phyloP scores from a whole-genome alignment of 2,113 vertebrate species.

The Chrysochloris asiatica region DNA sequence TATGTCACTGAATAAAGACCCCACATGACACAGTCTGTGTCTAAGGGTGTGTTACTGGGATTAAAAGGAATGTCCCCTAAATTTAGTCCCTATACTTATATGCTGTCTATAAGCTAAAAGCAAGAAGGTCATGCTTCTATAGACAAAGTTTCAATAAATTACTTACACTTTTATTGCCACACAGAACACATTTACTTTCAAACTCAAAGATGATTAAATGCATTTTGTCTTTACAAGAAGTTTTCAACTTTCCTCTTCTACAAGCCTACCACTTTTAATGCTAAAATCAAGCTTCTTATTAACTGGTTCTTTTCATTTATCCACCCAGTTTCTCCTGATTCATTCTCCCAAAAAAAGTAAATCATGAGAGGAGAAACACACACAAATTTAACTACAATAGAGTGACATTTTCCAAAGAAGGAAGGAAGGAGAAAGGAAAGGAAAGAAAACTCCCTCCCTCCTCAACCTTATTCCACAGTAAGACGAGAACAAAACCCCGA shows the following conservation, averaged over 20 bases:
- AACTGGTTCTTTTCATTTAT: neutral
- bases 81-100: neutral
- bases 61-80: neutral
- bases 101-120: neutral
- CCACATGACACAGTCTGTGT: neutral
- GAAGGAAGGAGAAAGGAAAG: neutral
- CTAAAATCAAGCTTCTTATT: neutral
- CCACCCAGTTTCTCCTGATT: neutral
- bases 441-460: neutral
- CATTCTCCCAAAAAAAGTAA: neutral
- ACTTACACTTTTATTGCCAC: neutral
- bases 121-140: neutral
- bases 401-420: neutral
- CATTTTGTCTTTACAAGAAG: neutral
- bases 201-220: constrained; percentile 1
- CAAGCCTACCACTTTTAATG: neutral
- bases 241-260: neutral
- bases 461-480: neutral
- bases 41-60: neutral
- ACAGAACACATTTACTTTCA: neutral
- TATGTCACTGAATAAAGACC: neutral
- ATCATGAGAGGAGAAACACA: neutral
- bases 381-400: neutral
- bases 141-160: neutral
- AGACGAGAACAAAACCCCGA: constrained; percentile 42